Base-by-base conservation (phyloP, 2,888 invertebrate species). In the Theretra japonica region DNA sequence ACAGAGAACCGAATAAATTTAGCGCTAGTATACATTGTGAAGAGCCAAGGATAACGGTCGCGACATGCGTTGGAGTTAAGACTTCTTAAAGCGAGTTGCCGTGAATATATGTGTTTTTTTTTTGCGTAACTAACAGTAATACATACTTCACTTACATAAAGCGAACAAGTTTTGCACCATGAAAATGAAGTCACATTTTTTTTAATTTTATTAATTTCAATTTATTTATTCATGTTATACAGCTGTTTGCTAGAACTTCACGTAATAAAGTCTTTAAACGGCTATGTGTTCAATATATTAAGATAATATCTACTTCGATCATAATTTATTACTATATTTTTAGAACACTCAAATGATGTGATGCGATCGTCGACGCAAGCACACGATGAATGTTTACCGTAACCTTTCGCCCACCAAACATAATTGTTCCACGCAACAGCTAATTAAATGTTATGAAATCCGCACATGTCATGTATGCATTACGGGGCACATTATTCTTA, bases 401-500 rank as follows among this genome's bases (percentile, higher is more conserved):
- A 41, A 69, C 75, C 73, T 71, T 73, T 73, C 69, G 73, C 73
- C 75, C 76, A 74, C 73, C 73, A 75, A 77, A 65, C 17, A 23
- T 65, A 48, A 65, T 65, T 65, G 41, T 65, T 65, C 41, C 17
- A 48, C 5, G 30, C 30, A 57, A 56, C n/a, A 41, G 41, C 74
- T 25, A 58, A 70, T 70, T 58, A 57, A 41, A 58, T 23, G 5
- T 70, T 33, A 11, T 58, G 41, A 68, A 56, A 71, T 76, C 75
- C 75, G 75, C 75, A 76, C 75, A 75, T 76, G 70, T 78, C 80
- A 81, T 76, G 81, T 78, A 79, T 74, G 74, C 75, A 79, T 78
- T 82, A 76, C 78, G 78, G 79, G 75, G 79, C 75, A 69, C 76
- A 81, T 82, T 77, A 82, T 79, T 79, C 81, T 81, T 81, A 82